Base-by-base conservation (phyloP, 2,113 vertebrate genomes). In the Cynoglossus semilaevis region DNA sequence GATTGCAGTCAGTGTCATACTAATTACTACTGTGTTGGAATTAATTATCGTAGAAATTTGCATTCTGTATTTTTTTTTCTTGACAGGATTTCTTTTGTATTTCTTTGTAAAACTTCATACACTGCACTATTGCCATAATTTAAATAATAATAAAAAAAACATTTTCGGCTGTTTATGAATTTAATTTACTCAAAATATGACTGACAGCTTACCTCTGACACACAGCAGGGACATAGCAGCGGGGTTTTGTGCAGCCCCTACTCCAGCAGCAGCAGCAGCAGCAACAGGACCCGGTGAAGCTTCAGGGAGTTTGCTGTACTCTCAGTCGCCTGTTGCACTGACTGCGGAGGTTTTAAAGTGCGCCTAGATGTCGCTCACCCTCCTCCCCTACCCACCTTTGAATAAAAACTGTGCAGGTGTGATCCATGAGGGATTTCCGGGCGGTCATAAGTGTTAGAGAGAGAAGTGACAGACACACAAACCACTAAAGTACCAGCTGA, bases 161-260 rank as follows among this genome's bases (percentile, higher is more conserved):
- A n/a, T n/a, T n/a, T n/a, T n/a, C n/a, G n/a, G n/a, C n/a, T n/a
- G n/a, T 29, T 29, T 29, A 6, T 6, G 22, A 29, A 29, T 29
- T 29, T 8, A 62, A 41, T 29, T 40, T 51, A 13, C 57, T 34
- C 38, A n/a, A 41, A 9, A 14, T 2, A 41, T 12, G 38, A 8
- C n/a, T 38, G 36, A 52, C 48, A 9, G 9, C 80, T 68, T 79
- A 88, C 86, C 86, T 86, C 82, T 66, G 50, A 88, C 86, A 55
- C 86, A 88, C 72, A 88, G 78, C 72, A 88, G 82, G 22, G 84
- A 86, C 86, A 88, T 88, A 29, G 43, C 74, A 37, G 78, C 71
- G 47, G 73, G 61, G 9, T 72, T 58, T 14, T 8, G 67, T 10
- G 2, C 22, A 29, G 22, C 22, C 6, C 22, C 22, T 29, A 2